Base-by-base conservation (phyloP, 1,140 invertebrate genomes). In the Penaeus indicus region DNA sequence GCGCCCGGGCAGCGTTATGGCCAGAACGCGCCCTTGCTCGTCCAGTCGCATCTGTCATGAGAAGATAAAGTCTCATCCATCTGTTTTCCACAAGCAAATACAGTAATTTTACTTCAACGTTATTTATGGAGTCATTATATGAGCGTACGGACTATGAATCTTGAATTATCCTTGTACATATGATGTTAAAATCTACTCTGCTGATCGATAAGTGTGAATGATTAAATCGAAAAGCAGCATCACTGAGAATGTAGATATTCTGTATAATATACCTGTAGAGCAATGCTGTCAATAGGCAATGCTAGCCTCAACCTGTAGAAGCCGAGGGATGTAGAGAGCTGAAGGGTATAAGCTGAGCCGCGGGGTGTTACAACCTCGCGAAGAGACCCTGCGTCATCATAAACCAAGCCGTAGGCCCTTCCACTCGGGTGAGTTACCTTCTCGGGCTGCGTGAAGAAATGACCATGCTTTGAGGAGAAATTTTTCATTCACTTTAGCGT, bases 221-320 rank as follows among this genome's bases (percentile, higher is more conserved):
- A 72, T 72, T 18, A 25, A 16, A 21, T 19, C 11, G 19, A 72
- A 19, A 25, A 32, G 11, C n/a, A 32, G 0, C 32, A 72, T 54
- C 54, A 13, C 54, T 16, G 16, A 11, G 38, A 42, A 42, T 42
- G 38, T 42, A 42, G 5, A 42, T 42, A 42, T 42, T 42, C 38
- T 42, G 7, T 7, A 4, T 8, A 42, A 42, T 42, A 84, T n/a
- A 91, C 90, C 90, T 90, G 89, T 21, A 91, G 75, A 21, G 80
- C 88, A 60, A 91, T 89, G 54, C 61, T 88, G 61, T 91, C 84
- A 11, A 75, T 69, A 13, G 90, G 90, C 18, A 91, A 67, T 19
- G 90, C 90, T 5, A 91, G 80, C 32, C 87, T 83, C 42, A 91
- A 83, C 77, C 89, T 90, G 86, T 91, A 91, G 86, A 89, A 91